Conservation (phyloP, 2,113 vertebrate species). For the Calonectris borealis region DNA sequence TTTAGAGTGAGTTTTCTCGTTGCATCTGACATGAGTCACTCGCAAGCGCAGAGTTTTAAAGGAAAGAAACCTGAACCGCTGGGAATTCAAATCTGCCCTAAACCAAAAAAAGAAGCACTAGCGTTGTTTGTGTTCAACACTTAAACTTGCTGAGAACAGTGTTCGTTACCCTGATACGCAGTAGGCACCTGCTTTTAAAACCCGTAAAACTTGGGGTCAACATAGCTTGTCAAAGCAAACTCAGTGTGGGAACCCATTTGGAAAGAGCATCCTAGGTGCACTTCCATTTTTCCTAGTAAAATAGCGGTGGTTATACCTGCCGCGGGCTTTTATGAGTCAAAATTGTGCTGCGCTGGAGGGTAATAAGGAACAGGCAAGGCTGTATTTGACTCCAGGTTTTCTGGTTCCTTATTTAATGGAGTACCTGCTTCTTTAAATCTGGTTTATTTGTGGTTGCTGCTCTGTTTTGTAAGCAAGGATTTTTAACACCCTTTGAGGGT, state of each 20-base stretch:
- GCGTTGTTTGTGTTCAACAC: neutral
- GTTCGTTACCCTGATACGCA: neutral
- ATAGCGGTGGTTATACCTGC: neutral
- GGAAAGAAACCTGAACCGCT: neutral
- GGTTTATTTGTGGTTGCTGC: slow-evolving; percentile 62
- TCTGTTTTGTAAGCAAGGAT: slow-evolving; percentile 61
- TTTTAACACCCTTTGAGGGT: slow-evolving; percentile 52
- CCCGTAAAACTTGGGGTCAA: slow-evolving; percentile 31
- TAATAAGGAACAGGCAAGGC: neutral
- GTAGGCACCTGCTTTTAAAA: slow-evolving; percentile 48
- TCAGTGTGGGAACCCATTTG: neutral
- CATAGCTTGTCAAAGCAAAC: neutral
- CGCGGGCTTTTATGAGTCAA: neutral
- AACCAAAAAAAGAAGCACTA: neutral
- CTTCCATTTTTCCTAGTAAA: neutral
- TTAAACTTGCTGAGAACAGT: neutral
- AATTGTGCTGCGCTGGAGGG: neutral
- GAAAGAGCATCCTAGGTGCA: neutral
- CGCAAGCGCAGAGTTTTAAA: neutral
- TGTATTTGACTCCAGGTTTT: slow-evolving; percentile 63
- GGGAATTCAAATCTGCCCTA: neutral
- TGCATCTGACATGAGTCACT: neutral
- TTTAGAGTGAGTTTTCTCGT: neutral
- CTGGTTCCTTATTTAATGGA: slow-evolving; percentile 29
- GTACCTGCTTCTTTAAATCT: slow-evolving; percentile 60